Conservation (phyloP, 1,140 invertebrate species). For the Euura lappo region DNA sequence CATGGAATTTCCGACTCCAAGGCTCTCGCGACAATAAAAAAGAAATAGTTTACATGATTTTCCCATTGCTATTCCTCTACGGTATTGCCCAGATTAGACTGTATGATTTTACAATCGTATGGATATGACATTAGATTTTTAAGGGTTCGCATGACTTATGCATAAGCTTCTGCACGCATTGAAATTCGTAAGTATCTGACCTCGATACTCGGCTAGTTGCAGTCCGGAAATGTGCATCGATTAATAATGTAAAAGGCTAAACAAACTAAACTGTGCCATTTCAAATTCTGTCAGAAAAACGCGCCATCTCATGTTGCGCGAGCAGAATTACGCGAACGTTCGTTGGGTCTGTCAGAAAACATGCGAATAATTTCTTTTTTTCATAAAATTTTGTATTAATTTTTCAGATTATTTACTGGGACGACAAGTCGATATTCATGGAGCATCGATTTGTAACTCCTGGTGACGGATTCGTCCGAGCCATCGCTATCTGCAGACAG, state of each 20-base stretch:
- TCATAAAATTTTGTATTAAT: constrained; percentile 8
- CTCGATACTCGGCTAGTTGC: too few relatives aligned
- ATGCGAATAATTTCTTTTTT: neutral
- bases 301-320: too few relatives aligned
- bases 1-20: neutral
- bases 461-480: constrained; percentile 79
- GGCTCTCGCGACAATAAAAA: neutral
- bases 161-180: too few relatives aligned
- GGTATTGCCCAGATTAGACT: neutral
- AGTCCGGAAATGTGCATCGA: too few relatives aligned
- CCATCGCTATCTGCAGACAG: constrained; percentile 79
- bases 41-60: neutral
- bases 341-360: neutral
- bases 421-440: constrained; percentile 83
- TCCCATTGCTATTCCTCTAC: constrained; percentile 1
- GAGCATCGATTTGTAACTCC: constrained; percentile 84
- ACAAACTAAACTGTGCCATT: too few relatives aligned
- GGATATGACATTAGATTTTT: neutral
- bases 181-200: too few relatives aligned
- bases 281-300: neutral
- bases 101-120: neutral
- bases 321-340: too few relatives aligned
- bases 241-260: too few relatives aligned
- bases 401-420: constrained; percentile 80
- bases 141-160: too few relatives aligned